Conservation (phyloP, 1,140 invertebrate species). For the Dufourea novaeangliae region DNA sequence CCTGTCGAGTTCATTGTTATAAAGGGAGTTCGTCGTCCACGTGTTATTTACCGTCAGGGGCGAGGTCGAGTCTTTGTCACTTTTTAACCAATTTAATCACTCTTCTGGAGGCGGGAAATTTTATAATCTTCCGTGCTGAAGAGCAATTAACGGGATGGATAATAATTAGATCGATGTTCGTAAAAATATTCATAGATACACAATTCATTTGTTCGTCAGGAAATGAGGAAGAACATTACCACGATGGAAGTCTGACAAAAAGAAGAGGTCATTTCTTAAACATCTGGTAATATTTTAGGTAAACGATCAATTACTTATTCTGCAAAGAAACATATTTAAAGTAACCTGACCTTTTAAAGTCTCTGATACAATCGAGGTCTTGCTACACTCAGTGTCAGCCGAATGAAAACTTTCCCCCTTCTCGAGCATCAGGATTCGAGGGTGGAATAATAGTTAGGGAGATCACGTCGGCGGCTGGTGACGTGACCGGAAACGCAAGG, state of each 20-base stretch:
- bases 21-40: slow-evolving; percentile 24
- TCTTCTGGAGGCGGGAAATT: neutral
- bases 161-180: no score
- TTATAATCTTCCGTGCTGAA: no score
- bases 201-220: no score
- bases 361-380: neutral
- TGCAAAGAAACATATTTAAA: neutral
- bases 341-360: neutral
- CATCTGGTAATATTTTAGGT: no score
- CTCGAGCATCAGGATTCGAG: neutral
- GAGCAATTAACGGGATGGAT: no score
- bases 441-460: neutral
- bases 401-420: neutral
- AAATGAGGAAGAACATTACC: no score
- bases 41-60: neutral
- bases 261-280: no score
- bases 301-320: neutral
- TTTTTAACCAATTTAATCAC: neutral
- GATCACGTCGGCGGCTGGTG: neutral
- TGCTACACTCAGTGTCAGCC: neutral
- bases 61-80: neutral
- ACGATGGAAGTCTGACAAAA: no score
- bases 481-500: neutral
- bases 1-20: slow-evolving; percentile 34
- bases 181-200: no score